Evolutionary conservation across 2,888 invertebrate genomes (phyloP), one percentile per base, ranked within the genome.

Genomic region (Hylaea fasciaria): DNA sequence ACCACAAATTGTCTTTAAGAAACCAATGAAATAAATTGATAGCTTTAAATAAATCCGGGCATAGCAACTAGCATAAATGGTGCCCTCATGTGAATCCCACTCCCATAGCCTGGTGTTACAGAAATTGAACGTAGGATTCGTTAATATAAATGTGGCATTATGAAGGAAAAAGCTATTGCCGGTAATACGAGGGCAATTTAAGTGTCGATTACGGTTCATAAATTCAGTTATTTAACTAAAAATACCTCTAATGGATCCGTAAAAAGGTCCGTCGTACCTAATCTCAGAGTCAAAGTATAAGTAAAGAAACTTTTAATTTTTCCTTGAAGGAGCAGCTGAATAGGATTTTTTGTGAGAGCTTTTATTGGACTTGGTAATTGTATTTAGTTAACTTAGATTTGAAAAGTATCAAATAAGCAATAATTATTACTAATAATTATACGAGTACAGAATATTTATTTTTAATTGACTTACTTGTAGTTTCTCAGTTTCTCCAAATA

Each of bases 161-260:
- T 29, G 32, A 50, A 43, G 49, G 48, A 53, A 61, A 61, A 65
- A 62, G 65, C 64, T 61, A 65, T 66, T 60, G 65, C 64, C 56
- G 61, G 59, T 67, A 57, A 57, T 62, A 50, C 57, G 62, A 66
- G 50, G 60, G 55, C 62, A 68, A 59, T 69, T 68, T 60, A 57
- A 64, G 68, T 64, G 70, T 58, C 67, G 67, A 70, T 73, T 59
- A 71, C 57, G 66, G 68, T 68, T 68, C 65, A 69, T 65, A 73
- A 70, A 73, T 68, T 70, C 61, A 54, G 67, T 71, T 71, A 70
- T 70, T 69, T 66, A 60, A 65, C 57, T 69, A 63, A 64, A 64
- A 70, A 62, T 54, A 57, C 49, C 58, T 63, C 35, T 68, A 68
- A 72, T 70, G 69, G 69, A 67, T 67, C 69, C 49, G 65, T 57